Percentiles rank a stretch among this genome's conserved stretches.
Evolutionary conservation across 2,113 vertebrate genomes (phyloP).

Genomic region (Onychostoma macrolepis): DNA sequence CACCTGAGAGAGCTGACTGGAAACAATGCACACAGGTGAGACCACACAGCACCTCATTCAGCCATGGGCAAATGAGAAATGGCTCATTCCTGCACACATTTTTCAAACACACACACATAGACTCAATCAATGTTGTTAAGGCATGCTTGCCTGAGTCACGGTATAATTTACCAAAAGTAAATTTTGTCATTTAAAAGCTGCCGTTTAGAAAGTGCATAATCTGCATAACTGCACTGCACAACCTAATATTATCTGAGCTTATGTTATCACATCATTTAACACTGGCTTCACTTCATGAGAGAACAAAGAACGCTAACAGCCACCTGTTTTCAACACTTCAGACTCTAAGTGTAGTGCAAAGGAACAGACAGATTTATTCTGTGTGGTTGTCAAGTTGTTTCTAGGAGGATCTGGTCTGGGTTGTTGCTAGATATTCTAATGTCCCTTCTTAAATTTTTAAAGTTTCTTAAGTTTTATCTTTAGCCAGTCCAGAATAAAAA

Average conservation of each 20-base stretch:
- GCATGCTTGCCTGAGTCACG: slow-evolving; percentile 21
- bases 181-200: slow-evolving; percentile 8
- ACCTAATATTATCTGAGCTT: slow-evolving; percentile 18
- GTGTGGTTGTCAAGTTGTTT: background rate
- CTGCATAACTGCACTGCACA: slow-evolving; percentile 1
- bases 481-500: too few relatives aligned
- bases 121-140: slow-evolving; percentile 10
- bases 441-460: background rate
- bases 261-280: background rate
- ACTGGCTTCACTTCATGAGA: background rate
- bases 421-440: background rate
- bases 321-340: background rate
- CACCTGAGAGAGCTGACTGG: slow-evolving; percentile 15
- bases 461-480: background rate
- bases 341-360: background rate
- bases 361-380: background rate
- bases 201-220: slow-evolving; percentile 6
- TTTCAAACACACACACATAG: slow-evolving; percentile 27
- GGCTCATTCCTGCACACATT: slow-evolving; percentile 12
- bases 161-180: slow-evolving; percentile 7
- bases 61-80: slow-evolving; percentile 33
- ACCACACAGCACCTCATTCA: slow-evolving; percentile 50
- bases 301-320: background rate
- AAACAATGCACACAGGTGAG: slow-evolving; percentile 42
- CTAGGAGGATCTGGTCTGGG: background rate